Conservation (phyloP, 2,113 vertebrate species). For the Cryptomyrus ogoouensis region DNA sequence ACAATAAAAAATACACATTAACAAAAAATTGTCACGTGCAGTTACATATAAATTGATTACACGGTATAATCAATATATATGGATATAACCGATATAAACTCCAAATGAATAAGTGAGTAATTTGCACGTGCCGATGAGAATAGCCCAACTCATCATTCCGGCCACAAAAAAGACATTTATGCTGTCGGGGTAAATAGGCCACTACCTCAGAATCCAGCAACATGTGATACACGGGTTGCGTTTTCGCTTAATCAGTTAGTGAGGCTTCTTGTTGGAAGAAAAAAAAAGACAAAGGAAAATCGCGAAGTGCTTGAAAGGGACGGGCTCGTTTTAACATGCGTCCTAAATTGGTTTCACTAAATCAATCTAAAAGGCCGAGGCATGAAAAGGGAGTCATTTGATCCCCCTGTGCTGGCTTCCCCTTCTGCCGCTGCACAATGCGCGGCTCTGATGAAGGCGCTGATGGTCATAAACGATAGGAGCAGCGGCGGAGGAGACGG, state of each 20-base stretch:
- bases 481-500: background rate
- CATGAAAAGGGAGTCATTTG: constrained; percentile 44
- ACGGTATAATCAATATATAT: background rate
- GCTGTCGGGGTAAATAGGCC: constrained; percentile 26
- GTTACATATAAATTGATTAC: background rate
- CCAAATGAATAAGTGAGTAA: background rate
- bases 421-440: background rate
- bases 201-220: constrained; percentile 31
- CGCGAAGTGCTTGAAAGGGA: constrained; percentile 50
- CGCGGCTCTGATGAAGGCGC: background rate
- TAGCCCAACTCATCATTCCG: background rate
- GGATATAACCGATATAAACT: background rate
- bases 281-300: constrained; percentile 48
- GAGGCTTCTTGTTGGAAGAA: constrained; percentile 33
- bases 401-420: constrained; percentile 10
- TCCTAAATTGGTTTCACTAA: constrained; percentile 58
- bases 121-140: background rate
- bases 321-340: constrained; percentile 43
- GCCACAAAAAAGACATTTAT: background rate
- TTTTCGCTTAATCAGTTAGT: constrained; percentile 51
- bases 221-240: constrained; percentile 52
- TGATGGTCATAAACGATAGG: background rate
- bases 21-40: background rate
- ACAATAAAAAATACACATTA: background rate
- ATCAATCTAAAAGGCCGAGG: constrained; percentile 46